These are phyloP conservation scores for Eclectus roratus DNA, from an alignment of 2,113 vertebrate genomes.

Conservation along the genomic window DNA sequence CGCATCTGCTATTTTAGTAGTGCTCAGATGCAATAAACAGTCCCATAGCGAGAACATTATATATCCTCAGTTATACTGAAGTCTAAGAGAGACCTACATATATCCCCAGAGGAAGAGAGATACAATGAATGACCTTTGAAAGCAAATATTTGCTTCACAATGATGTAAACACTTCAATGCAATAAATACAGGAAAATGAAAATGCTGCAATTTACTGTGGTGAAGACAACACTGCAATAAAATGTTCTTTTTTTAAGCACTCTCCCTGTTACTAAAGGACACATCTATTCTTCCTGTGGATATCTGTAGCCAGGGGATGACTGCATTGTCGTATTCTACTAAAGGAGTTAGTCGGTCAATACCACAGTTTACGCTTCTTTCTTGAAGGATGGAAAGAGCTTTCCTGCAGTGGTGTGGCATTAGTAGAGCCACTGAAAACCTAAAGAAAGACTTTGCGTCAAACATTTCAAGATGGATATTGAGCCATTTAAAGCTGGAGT, in stretches of 20 bases:
- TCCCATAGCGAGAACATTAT: neutral
- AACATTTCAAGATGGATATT: neutral
- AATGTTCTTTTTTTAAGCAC: conserved; percentile 35
- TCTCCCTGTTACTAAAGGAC: conserved; percentile 32
- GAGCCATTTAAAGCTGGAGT: neutral
- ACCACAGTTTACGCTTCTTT: neutral
- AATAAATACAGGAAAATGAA: conserved; percentile 58
- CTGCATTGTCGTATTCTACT: neutral
- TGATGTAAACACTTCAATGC: conserved; percentile 49
- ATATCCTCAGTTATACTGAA: neutral
- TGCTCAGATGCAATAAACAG: neutral
- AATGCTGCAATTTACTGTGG: conserved; percentile 33
- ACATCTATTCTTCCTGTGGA: neutral
- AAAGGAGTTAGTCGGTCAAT: neutral
- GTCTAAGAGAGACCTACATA: neutral
- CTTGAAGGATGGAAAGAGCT: neutral
- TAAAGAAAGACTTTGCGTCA: neutral
- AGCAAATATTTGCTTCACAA: conserved; percentile 54
- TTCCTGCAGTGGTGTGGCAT: neutral
- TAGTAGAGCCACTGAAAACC: neutral
- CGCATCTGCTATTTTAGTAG: neutral
- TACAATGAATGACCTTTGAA: conserved; percentile 50
- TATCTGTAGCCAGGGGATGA: conserved; percentile 19
- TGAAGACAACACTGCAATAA: conserved; percentile 23
- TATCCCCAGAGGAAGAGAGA: neutral